phyloP scores from a whole-genome alignment of 2,797 vertebrate species.

The Xenentodon cancila region DNA sequence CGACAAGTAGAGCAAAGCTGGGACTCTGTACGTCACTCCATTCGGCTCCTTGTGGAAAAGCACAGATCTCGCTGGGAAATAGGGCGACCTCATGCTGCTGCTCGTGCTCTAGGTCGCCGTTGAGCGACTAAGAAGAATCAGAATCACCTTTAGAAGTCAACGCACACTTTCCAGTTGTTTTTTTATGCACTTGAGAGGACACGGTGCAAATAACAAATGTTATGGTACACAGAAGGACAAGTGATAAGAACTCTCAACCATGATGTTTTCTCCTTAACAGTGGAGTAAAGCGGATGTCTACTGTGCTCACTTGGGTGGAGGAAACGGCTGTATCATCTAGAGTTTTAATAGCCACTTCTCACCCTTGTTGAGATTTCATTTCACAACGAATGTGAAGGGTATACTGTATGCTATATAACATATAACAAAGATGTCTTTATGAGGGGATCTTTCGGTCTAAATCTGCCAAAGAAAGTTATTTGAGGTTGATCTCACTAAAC shows the following conservation, averaged over 20 bases:
- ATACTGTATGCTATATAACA: neutral
- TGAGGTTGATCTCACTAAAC: conserved; percentile 3
- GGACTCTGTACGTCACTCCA: conserved; percentile 92
- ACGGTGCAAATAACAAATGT: neutral
- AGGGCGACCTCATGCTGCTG: conserved; percentile 73
- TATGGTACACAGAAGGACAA: neutral
- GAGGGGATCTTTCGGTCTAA: neutral
- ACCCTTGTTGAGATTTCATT: too few species aligned
- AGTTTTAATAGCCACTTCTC: too few species aligned
- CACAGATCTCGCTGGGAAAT: conserved; percentile 86
- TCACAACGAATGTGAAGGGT: too few species aligned
- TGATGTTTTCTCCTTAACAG: neutral
- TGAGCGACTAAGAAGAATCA: neutral
- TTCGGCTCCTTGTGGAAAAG: conserved; percentile 89
- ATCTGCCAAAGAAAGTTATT: neutral
- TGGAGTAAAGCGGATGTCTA: neutral
- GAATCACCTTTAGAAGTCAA: neutral
- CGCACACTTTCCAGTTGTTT: neutral
- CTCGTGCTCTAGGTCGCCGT: neutral
- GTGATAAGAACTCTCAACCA: too few species aligned
- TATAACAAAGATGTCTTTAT: neutral
- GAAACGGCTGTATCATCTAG: too few species aligned
- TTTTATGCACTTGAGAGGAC: neutral
- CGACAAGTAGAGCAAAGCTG: conserved; percentile 88
- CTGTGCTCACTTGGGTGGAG: too few species aligned